These are phyloP conservation scores for Drosophila barbarae DNA, from an alignment of 2,888 invertebrate genomes.

Conservation along the genomic window DNA sequence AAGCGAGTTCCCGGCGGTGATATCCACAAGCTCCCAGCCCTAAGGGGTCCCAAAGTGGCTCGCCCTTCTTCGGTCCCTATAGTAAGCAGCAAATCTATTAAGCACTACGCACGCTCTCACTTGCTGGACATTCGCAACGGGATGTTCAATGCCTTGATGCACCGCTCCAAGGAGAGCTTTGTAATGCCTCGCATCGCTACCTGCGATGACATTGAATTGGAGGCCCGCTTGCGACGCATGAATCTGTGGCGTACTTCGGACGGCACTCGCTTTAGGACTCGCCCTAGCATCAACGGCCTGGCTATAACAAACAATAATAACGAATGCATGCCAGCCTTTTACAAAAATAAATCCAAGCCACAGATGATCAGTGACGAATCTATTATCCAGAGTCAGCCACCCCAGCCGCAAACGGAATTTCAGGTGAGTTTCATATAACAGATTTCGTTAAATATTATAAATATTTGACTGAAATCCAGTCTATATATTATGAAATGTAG, in stretches of 20 bases:
- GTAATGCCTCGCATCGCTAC: slow-evolving; percentile 69
- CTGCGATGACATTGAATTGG: slow-evolving; percentile 74
- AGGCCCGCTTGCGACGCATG: slow-evolving; percentile 68
- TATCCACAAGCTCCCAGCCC: slow-evolving; percentile 7
- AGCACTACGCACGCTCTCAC: slow-evolving; percentile 66
- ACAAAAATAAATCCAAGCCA: slow-evolving; percentile 70
- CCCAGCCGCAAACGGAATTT: slow-evolving; percentile 70
- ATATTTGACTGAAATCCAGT: neutral
- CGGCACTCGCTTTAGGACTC: slow-evolving; percentile 32
- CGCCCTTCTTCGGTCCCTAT: neutral
- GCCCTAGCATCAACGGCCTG: slow-evolving; percentile 3
- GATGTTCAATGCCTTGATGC: slow-evolving; percentile 55
- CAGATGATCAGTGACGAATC: slow-evolving; percentile 68
- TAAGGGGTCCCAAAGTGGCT: slow-evolving; percentile 32
- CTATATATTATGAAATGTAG: neutral
- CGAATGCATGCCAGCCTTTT: slow-evolving; percentile 77
- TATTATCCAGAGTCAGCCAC: slow-evolving; percentile 74
- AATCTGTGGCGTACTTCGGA: slow-evolving; percentile 64
- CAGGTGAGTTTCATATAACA: slow-evolving; percentile 56
- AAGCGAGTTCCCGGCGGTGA: slow-evolving; percentile 11
- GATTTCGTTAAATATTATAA: neutral
- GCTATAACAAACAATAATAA: slow-evolving; percentile 34
- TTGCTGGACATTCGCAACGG: slow-evolving; percentile 71
- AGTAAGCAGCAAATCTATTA: slow-evolving; percentile 10
- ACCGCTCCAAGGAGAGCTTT: slow-evolving; percentile 52